Evolutionary conservation across 2,888 invertebrate genomes (phyloP), one percentile per base, ranked within the genome.

Genomic region (Carterocephalus palaemon): DNA sequence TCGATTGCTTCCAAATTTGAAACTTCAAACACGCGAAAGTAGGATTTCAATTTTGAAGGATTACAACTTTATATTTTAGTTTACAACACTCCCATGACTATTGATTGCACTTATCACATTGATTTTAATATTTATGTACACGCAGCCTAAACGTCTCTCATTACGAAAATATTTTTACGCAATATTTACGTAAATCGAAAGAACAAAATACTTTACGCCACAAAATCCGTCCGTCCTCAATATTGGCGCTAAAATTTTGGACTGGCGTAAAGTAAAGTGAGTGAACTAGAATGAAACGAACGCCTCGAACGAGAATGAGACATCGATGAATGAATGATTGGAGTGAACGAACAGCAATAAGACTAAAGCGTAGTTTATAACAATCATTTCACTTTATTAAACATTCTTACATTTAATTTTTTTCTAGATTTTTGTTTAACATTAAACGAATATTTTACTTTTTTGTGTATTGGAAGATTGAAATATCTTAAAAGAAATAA

Each of bases 161-260:
- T 49, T 41, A 13, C 26, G 33, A 40, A 50, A 43, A 32, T 24
- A 43, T 24, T 46, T 60, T 51, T 59, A 57, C 53, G 57, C 59
- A 59, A 62, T 29, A 37, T 48, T 64, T 57, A 57, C 55, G 56
- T 56, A 59, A 66, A 56, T 51, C 22, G 26, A 49, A 48, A 60
- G 57, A 57, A 50, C 53, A 64, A 67, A 72, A 64, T 59, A 45
- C 45, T 26, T 33, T 50, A 58, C 57, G 29, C 47, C 53, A 46
- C 41, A 42, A 56, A 62, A 56, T 63, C 55, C 52, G 41, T 51
- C 67, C 74, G 68, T 65, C 68, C 61, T 48, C 51, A 56, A 59
- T 65, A 67, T 71, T 70, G 73, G 69, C 75, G 73, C 67, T 67
- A 61, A 71, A 72, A 67, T 57, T 53, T 62, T 60, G 57, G 62